Evolutionary conservation across 2,888 invertebrate species (phyloP), one percentile per base, ranked within the genome.

Genomic region (Agrilus cyanescens): DNA sequence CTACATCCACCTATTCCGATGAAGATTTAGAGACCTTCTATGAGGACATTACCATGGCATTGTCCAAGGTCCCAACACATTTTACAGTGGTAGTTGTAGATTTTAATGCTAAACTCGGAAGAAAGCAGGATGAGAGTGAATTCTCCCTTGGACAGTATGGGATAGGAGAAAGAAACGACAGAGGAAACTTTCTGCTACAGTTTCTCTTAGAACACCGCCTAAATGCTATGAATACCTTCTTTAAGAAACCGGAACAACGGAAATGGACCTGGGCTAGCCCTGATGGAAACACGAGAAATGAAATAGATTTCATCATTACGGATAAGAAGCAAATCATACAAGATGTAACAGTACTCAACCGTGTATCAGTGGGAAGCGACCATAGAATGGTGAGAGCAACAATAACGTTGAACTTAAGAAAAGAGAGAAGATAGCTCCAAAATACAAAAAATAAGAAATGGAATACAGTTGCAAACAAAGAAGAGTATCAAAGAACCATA

Each of bases 211-310:
- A 13, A 5, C n/a, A 33, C n/a, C n/a, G 33, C 5, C n/a, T 33
- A 33, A 13, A 33, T 14, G 33, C 33, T 13, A 33, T 33, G 6
- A 33, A 33, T n/a, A 33, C 33, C n/a, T 33, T 33, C 33, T 33
- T 12, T 33, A 33, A 33, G 18, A 36, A 25, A 36, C 18, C n/a
- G 16, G 16, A 4, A 33, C 33, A 47, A 8, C 13, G 45, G 32
- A 46, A 41, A 33, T 47, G 44, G 45, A 47, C 42, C 2, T 46
- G 41, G 45, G 20, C 29, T 4, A 47, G 45, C 20, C 45, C 45
- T 12, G 42, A 42, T n/a, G n/a, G n/a, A n/a, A n/a, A 20, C 8
- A 41, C 41, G 15, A 16, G 37, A 38, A 41, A 44, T 36, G 25
- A 37, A 43, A 44, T 42, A 14, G 41, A 44, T 15, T 44, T 44